phyloP scores from a whole-genome alignment of 2,797 vertebrate species.

The Vespertilio murinus region DNA sequence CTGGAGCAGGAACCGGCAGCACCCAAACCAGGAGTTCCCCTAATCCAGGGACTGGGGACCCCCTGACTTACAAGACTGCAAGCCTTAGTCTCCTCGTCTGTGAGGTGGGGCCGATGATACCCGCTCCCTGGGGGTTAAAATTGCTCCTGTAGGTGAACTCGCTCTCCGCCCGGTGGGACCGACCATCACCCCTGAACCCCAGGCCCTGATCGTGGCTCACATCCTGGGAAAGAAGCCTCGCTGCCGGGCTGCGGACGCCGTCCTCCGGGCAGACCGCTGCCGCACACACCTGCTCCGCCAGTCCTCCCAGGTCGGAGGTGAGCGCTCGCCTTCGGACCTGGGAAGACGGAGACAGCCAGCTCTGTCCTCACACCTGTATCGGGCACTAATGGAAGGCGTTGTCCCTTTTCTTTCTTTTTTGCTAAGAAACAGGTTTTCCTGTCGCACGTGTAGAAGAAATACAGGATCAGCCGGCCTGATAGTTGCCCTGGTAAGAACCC shows the following conservation, averaged over 20 bases:
- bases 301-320: constrained; percentile 39
- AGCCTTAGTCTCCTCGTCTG: neutral
- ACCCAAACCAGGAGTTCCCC: neutral
- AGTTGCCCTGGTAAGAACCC: neutral
- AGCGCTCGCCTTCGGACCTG: constrained; percentile 34
- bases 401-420: neutral
- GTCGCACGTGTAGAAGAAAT: constrained; percentile 1
- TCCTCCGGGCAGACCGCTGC: constrained; percentile 26
- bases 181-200: neutral
- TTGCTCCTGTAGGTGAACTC: neutral
- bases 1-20: neutral
- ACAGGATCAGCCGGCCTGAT: neutral
- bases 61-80: neutral
- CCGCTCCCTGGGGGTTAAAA: neutral
- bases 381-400: constrained; percentile 1
- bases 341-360: neutral
- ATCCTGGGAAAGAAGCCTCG: neutral
- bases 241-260: neutral
- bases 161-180: neutral
- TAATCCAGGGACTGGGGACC: neutral
- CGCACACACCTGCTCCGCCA: constrained; percentile 13
- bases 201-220: neutral
- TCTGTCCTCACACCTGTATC: neutral
- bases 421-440: neutral
- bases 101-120: neutral